Evolutionary conservation across 2,888 invertebrate species (phyloP), one percentile per base, ranked within the genome.

Genomic region (Phorcus lineatus): DNA sequence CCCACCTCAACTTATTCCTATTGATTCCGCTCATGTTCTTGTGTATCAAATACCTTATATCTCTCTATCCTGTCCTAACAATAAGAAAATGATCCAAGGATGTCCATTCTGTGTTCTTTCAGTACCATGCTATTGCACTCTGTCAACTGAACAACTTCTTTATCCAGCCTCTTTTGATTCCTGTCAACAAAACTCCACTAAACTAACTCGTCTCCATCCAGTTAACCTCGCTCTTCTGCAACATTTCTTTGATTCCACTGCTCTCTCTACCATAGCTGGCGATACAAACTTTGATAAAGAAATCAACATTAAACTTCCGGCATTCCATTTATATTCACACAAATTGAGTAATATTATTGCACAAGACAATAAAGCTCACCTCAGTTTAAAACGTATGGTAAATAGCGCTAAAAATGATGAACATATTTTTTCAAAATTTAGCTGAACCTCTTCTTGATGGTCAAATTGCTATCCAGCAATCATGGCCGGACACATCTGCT

Each of bases 201-300:
- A 66, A 6, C 7, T 66, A 19, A 22, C 66, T 16, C 24, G 22
- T 17, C 66, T 66, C 22, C 66, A 66, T 3, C 66, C 19, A 24
- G 66, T 66, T 24, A 66, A 66, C 22, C 66, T 66, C 19, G 66
- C 66, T 24, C 28, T 66, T 24, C 22, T 66, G 3, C 66, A 66
- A 66, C 66, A 66, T 24, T 66, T 66, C 66, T 66, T 66, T 24
- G 66, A 66, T 66, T 22, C 66, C 66, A 24, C 24, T 66, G 66
- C 66, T 66, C 66, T 66, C 28, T 66, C 66, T 28, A 66, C 24
- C 3, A 22, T 66, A 19, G 66, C 66, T 19, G 66, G 66, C 24
- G 66, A 66, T 13, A 66, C 66, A 4, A 66, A 22, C 4, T 66
- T 66, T 66, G 22, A 22, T 4, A 66, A 66, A 66, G 22, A 22